Percentiles rank a stretch among this genome's conserved stretches.
Evolutionary conservation across 2,888 invertebrate species (phyloP).

Genomic region (Aleiodes alternator): DNA sequence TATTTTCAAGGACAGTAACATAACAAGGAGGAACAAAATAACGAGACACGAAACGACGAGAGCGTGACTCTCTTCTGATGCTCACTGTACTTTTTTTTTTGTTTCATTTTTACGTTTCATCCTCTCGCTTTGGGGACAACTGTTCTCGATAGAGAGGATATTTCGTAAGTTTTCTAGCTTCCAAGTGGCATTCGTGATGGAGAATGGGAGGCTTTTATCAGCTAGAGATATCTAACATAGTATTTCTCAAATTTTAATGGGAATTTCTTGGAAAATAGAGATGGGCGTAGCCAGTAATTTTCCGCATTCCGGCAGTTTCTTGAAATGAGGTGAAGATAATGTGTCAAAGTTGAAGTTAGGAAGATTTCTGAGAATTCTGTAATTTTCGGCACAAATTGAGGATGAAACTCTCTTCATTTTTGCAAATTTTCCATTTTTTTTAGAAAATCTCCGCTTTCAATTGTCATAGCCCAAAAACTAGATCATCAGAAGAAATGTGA

Average conservation of each 20-base stretch:
- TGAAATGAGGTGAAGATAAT: no score
- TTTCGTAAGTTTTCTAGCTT: constrained; percentile 10
- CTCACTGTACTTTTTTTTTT: constrained; percentile 6
- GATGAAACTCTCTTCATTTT: no score
- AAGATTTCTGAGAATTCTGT: no score
- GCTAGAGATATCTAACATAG: neutral
- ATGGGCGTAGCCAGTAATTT: neutral
- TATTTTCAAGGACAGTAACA: constrained; percentile 36
- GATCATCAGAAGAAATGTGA: no score
- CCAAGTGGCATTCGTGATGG: neutral
- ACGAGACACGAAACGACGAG: constrained; percentile 43
- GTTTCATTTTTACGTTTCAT: neutral
- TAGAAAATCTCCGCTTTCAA: no score
- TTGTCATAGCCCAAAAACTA: no score
- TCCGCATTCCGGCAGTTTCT: neutral
- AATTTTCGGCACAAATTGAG: no score
- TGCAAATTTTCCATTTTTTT: no score
- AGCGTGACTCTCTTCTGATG: constrained; percentile 42
- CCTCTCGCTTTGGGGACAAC: constrained; percentile 13
- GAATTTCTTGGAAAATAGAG: neutral
- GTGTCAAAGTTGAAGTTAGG: no score
- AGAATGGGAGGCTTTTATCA: constrained; percentile 2
- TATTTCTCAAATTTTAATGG: neutral
- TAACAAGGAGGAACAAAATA: constrained; percentile 39
- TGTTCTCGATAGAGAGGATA: constrained; percentile 29